Evolutionary conservation across 2,113 vertebrate species (phyloP).

Genomic region (Chaetodon trifascialis): DNA sequence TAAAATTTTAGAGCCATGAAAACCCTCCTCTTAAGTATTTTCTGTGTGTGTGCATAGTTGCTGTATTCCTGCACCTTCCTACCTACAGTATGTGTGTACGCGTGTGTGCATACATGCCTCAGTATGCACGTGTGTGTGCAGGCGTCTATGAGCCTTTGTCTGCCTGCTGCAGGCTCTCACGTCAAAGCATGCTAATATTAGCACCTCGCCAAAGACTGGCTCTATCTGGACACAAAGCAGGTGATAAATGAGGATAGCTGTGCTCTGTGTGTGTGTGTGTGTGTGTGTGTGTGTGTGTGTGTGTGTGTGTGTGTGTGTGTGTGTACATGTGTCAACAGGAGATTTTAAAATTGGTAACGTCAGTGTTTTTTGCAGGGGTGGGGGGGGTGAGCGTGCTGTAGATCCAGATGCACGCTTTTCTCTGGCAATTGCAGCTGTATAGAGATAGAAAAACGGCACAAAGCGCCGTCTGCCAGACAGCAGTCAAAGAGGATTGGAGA

Average conservation of each 20-base stretch:
- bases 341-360: constrained; percentile 48
- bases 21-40: background rate
- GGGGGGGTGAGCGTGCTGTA: constrained; percentile 12
- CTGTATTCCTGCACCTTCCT: background rate
- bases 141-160: constrained; percentile 54
- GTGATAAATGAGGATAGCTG: constrained; percentile 74
- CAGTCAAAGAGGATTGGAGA: constrained; percentile 85
- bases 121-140: constrained; percentile 6
- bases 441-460: constrained; percentile 82
- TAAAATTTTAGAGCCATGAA: background rate
- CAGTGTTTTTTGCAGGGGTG: background rate
- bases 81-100: background rate
- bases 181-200: constrained; percentile 83
- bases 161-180: constrained; percentile 53
- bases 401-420: constrained; percentile 79
- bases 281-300: constrained; percentile 15
- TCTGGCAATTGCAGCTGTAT: constrained; percentile 61
- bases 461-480: constrained; percentile 79
- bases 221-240: constrained; percentile 80
- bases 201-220: constrained; percentile 68
- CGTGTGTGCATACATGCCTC: background rate
- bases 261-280: constrained; percentile 9
- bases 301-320: constrained; percentile 10
- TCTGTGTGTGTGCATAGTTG: background rate
- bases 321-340: constrained; percentile 7